Percentiles rank a stretch among this genome's conserved stretches.
Evolutionary conservation across 1,140 invertebrate species (phyloP).

Genomic region (Hycleus phaleratus): DNA sequence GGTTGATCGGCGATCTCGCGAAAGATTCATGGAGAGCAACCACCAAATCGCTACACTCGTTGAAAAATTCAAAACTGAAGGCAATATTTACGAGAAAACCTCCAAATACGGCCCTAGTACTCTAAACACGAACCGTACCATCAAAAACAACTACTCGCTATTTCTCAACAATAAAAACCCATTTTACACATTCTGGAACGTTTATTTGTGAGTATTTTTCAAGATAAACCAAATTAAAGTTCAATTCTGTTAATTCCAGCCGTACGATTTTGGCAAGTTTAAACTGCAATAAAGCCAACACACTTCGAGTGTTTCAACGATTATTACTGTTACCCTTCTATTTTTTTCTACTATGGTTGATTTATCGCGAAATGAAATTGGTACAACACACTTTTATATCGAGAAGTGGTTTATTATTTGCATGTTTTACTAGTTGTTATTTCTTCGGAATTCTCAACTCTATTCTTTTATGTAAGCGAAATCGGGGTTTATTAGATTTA

Average conservation of each 20-base stretch:
- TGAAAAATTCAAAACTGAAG: slow-evolving; percentile 84
- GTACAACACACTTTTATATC: slow-evolving; percentile 68
- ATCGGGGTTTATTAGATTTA: slow-evolving; percentile 18
- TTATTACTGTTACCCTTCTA: slow-evolving; percentile 68
- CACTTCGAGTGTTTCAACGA: slow-evolving; percentile 57
- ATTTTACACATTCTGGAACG: slow-evolving; percentile 4
- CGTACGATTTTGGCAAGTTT: slow-evolving; percentile 68
- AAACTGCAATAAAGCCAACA: slow-evolving; percentile 62
- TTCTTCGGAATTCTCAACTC: slow-evolving; percentile 74
- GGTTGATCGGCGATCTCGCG: slow-evolving; percentile 78
- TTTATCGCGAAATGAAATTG: slow-evolving; percentile 67
- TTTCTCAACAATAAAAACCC: too few species aligned
- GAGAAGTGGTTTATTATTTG: slow-evolving; percentile 73
- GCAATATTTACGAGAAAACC: slow-evolving; percentile 56
- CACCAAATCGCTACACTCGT: slow-evolving; percentile 86
- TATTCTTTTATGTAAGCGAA: slow-evolving; percentile 62
- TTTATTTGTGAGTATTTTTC: slow-evolving; percentile 45
- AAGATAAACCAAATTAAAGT: too few species aligned
- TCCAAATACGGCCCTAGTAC: slow-evolving; percentile 27
- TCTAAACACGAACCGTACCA: too few species aligned
- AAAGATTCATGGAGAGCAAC: slow-evolving; percentile 85
- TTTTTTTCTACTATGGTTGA: slow-evolving; percentile 69
- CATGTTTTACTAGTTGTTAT: slow-evolving; percentile 68
- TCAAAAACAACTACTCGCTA: too few species aligned
- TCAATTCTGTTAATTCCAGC: slow-evolving; percentile 44